Base-by-base conservation (phyloP, 2,113 vertebrate species). In the Alligator sinensis region DNA sequence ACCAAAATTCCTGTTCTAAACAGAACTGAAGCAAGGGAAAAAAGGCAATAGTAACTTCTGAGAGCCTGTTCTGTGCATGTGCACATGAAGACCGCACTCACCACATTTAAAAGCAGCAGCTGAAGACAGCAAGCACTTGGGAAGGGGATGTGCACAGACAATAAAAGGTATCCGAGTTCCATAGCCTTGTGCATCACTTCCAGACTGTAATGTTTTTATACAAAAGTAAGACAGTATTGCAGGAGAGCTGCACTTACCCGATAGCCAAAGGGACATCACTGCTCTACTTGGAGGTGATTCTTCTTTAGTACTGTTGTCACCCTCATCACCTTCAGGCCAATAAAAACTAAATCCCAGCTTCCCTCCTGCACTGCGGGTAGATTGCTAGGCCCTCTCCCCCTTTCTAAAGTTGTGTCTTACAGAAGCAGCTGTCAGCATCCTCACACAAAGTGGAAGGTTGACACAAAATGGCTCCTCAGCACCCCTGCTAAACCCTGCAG, bases 201-300 rank as follows among this genome's bases (percentile, higher is more conserved):
- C 21, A 6, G 15, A 17, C 9, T 1, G 1, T 38, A 1, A 10
- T 5, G 5, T 9, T 4, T 8, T 15, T 4, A 14, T 34, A 21
- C 0, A 6, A 3, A n/a, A 3, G 1, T 11, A 61, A 18, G 61
- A 28, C 21, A 5, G 11, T 17, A 21, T 27, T 1, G 6, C 63
- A 21, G 68, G 3, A 1, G 55, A 17, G 5, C 76, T 30, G 5
- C 77, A 24, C 24, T 3, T 25, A 68, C 27, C 77, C 47, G 9
- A 4, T 28, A 11, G 21, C 54, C 85, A 80, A 11, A 24, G 77
- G 8, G 1, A 9, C 2, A 5, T 3, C 0, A 0, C 15, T 70
- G 19, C 19, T 4, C 38, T 0, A 0, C 38, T 62, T 17, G 0
- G 6, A 1, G 0, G 0, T 5, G 19, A 2, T 4, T 38, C 58